Percentiles rank a stretch among this genome's conserved stretches.
Conservation (phyloP, 92 coral and sea anemone species). For the Siderastrea siderea region DNA sequence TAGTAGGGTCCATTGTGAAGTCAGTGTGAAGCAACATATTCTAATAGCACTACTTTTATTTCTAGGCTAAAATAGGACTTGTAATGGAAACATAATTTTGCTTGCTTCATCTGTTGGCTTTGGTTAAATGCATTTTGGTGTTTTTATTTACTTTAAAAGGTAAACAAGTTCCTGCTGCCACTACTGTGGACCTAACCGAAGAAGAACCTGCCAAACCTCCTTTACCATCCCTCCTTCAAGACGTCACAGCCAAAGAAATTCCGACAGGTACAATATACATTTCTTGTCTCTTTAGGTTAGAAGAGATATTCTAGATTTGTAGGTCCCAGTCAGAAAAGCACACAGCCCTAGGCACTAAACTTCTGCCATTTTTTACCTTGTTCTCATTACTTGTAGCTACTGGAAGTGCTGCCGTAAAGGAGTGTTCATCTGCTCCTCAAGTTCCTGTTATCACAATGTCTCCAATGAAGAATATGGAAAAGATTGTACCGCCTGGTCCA, state of each 20-base stretch:
- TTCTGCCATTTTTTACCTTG: not conserved
- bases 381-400: not conserved
- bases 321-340: too few species aligned
- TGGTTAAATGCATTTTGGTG: not conserved
- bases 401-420: not conserved
- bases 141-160: not conserved
- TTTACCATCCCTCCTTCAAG: slow-evolving; percentile 29
- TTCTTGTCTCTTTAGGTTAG: not conserved
- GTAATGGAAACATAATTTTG: too few species aligned
- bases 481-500: slow-evolving; percentile 29
- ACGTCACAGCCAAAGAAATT: not conserved
- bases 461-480: slow-evolving; percentile 14
- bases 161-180: not conserved
- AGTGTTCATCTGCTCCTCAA: not conserved
- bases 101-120: not conserved
- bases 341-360: not conserved
- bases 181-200: slow-evolving; percentile 20
- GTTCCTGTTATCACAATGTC: slow-evolving; percentile 5
- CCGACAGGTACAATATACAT: slow-evolving; percentile 7
- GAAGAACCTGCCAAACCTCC: not conserved
- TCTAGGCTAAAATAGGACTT: too few species aligned
- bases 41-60: too few species aligned
- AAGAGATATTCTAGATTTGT: not conserved
- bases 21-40: too few species aligned
- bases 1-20: too few species aligned